Conservation (phyloP, 1,140 invertebrate species). For the Bombus balteatus region DNA sequence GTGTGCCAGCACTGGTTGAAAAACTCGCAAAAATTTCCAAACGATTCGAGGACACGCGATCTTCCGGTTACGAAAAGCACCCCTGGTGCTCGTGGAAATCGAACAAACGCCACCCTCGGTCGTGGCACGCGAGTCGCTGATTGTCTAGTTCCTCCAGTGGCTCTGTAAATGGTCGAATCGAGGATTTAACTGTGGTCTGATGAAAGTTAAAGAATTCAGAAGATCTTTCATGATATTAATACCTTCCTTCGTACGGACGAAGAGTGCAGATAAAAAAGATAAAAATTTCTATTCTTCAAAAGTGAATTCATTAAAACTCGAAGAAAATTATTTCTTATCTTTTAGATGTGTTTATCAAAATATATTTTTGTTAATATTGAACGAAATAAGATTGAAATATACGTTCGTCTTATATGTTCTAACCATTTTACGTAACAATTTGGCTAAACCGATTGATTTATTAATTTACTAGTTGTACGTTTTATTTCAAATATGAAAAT, state of each 20-base stretch:
- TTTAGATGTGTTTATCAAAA: background rate
- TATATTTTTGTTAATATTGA: too few species aligned
- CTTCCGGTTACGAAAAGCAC: constrained; percentile 67
- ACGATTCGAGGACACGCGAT: constrained; percentile 54
- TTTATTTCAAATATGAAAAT: too few species aligned
- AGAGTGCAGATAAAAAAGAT: background rate
- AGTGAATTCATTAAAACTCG: background rate
- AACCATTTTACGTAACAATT: too few species aligned
- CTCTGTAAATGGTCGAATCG: constrained; percentile 12
- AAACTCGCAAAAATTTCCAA: background rate
- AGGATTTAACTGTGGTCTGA: background rate
- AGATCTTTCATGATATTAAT: background rate
- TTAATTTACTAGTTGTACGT: too few species aligned
- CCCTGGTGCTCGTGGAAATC: constrained; percentile 69
- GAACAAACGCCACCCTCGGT: constrained; percentile 51
- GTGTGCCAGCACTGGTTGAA: background rate
- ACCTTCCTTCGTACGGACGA: background rate
- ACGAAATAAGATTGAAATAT: too few species aligned
- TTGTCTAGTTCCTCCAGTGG: background rate
- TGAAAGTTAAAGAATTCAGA: background rate
- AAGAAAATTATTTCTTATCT: background rate
- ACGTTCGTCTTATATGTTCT: too few species aligned
- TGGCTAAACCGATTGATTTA: too few species aligned
- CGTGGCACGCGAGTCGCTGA: constrained; percentile 47
- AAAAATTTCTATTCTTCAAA: background rate